A percentile compares a stretch with the other conserved stretches of the same genome.
Evolutionary conservation across 2,113 vertebrate genomes (phyloP).

Genomic region (Tragelaphus imberbis): DNA sequence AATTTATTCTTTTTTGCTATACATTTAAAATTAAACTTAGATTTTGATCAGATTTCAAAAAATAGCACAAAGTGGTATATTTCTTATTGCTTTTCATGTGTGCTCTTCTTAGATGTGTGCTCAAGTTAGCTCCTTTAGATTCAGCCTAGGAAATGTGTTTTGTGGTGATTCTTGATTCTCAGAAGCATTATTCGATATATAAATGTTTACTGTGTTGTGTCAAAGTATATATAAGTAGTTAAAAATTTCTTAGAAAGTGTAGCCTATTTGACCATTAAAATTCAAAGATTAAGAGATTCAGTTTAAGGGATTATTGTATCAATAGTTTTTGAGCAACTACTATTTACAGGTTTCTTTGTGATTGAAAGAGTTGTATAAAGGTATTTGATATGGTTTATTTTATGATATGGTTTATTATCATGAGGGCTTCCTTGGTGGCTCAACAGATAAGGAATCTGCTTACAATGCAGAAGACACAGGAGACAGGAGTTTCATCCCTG

Average conservation of each 20-base stretch:
- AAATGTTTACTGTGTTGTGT: neutral
- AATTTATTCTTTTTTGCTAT: neutral
- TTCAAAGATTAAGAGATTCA: neutral
- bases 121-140: neutral
- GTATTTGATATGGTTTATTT: neutral
- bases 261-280: neutral
- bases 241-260: neutral
- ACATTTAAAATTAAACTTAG: neutral
- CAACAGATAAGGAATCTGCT: neutral
- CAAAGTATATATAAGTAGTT: neutral
- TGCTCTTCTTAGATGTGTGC: neutral
- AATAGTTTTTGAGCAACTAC: neutral
- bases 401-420: neutral
- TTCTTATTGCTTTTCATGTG: neutral
- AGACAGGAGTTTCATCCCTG: neutral
- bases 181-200: neutral
- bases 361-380: neutral
- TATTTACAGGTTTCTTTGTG: neutral
- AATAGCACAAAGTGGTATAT: neutral
- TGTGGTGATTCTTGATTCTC: neutral
- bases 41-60: slow-evolving; percentile 7
- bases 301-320: neutral
- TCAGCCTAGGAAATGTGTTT: neutral
- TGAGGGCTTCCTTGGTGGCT: neutral
- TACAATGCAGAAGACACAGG: neutral